Conservation (phyloP, 2,888 invertebrate genomes). For the Aethes cnicana region DNA sequence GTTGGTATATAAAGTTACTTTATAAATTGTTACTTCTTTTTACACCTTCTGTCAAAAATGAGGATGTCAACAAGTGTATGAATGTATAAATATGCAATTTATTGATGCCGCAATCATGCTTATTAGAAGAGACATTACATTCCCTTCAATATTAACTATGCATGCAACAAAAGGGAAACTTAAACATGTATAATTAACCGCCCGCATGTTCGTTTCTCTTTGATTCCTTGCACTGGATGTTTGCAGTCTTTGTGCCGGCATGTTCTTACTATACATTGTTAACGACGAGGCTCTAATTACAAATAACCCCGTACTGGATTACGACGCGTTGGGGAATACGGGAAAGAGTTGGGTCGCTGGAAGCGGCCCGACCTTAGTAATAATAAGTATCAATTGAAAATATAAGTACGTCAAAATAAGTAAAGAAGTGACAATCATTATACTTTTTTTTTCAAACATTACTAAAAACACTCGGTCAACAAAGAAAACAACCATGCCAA, state of each 20-base stretch:
- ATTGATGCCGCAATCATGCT: not conserved
- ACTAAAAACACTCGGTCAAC: too few species aligned
- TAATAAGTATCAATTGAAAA: too few species aligned
- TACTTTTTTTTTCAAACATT: too few species aligned
- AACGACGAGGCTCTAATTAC: constrained; percentile 23
- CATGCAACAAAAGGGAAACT: constrained; percentile 34
- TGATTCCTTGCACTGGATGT: constrained; percentile 48
- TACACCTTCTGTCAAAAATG: too few species aligned
- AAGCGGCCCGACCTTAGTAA: too few species aligned
- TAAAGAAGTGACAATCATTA: too few species aligned
- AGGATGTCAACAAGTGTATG: too few species aligned
- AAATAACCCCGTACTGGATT: constrained; percentile 10
- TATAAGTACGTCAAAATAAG: too few species aligned
- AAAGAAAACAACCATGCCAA: too few species aligned
- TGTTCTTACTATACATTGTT: constrained; percentile 26
- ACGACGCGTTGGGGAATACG: constrained; percentile 11
- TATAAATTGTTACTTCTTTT: too few species aligned
- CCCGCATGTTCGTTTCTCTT: constrained; percentile 65
- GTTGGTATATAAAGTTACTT: too few species aligned
- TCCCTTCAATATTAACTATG: constrained; percentile 39
- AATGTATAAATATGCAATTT: too few species aligned
- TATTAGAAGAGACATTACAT: not conserved
- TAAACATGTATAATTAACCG: constrained; percentile 41
- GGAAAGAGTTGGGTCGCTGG: not conserved
- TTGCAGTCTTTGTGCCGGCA: constrained; percentile 24